Evolutionary conservation across 2,113 vertebrate species (phyloP).

Genomic region (Hypocryptadius cinnamomeus): DNA sequence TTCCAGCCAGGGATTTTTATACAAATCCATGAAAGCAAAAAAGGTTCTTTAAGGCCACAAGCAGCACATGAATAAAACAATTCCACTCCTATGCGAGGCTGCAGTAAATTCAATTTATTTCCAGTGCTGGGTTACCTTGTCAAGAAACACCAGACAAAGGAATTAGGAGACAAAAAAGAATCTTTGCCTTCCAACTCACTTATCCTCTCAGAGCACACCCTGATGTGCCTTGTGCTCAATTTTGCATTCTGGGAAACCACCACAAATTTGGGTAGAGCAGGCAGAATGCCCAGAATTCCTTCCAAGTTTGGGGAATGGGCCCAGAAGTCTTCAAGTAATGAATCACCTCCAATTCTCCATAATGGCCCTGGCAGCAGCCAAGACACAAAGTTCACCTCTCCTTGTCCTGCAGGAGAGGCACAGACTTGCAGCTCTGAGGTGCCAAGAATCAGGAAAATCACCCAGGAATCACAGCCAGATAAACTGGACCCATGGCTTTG

Average conservation of each 20-base stretch:
- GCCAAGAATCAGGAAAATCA: constrained; percentile 32
- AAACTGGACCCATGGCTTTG: constrained; percentile 15
- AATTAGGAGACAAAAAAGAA: background rate
- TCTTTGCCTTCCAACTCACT: background rate
- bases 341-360: constrained; percentile 43
- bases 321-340: constrained; percentile 44
- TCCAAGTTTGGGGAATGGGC: constrained; percentile 41
- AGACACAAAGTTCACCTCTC: constrained; percentile 53
- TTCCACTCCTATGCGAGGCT: background rate
- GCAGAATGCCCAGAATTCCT: background rate
- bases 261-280: background rate
- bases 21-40: background rate
- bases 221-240: background rate
- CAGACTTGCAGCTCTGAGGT: constrained; percentile 20
- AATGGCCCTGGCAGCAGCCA: constrained; percentile 33
- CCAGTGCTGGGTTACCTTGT: background rate
- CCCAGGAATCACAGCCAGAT: background rate
- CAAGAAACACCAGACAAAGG: background rate
- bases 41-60: background rate
- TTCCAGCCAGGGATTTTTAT: background rate
- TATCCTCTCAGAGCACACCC: background rate
- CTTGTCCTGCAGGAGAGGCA: constrained; percentile 17
- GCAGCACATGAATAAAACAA: background rate
- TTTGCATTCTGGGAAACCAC: constrained; percentile 35
- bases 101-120: background rate